These are phyloP conservation scores for Tangara arthus DNA, from an alignment of 2,797 vertebrate species.

Conservation along the genomic window DNA sequence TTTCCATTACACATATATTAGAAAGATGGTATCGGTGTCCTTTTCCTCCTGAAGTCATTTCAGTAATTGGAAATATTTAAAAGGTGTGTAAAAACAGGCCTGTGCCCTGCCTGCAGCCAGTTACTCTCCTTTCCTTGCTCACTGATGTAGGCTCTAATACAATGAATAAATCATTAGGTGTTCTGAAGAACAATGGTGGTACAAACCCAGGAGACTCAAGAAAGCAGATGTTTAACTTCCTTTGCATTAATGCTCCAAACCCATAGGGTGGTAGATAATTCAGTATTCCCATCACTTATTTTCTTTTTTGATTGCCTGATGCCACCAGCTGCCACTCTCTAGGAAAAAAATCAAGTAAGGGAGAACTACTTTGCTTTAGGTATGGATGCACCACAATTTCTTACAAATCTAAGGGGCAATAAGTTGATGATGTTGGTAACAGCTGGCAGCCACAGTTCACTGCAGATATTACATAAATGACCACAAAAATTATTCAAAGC, in stretches of 20 bases:
- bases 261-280: neutral
- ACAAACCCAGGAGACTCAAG: conserved; percentile 16
- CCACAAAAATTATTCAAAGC: neutral
- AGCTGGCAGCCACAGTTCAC: neutral
- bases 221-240: conserved; percentile 14
- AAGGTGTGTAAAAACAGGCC: neutral
- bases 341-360: neutral
- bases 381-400: neutral
- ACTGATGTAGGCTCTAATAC: conserved; percentile 16
- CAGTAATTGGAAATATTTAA: neutral
- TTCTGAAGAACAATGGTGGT: neutral
- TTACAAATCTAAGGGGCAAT: neutral
- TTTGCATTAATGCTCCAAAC: neutral
- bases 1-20: neutral
- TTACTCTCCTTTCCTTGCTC: neutral
- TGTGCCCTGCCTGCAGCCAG: neutral
- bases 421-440: neutral
- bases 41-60: neutral
- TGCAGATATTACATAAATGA: neutral
- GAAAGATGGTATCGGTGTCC: neutral
- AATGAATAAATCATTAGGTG: conserved; percentile 58
- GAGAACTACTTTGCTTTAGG: neutral
- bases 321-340: neutral
- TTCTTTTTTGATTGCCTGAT: neutral
- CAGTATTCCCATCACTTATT: neutral